Base-by-base conservation (phyloP, 2,113 vertebrate genomes). In the Paradoxurus hermaphroditus region DNA sequence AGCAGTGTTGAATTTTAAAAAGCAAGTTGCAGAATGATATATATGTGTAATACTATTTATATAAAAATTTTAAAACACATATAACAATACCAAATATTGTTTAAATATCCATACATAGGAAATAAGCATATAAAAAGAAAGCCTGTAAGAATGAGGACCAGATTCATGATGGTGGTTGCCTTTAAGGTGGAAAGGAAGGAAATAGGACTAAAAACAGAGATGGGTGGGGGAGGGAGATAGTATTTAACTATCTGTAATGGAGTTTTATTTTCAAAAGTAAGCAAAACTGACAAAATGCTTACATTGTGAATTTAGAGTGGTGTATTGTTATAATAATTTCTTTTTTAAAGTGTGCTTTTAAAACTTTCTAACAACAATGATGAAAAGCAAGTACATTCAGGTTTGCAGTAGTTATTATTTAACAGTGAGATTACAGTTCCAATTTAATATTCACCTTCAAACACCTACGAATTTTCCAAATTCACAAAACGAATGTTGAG, bases 1-100 rank as follows among this genome's bases (percentile, higher is more conserved):
- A 92, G 86, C n/a, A 95, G 29, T 82, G 23, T 79, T 87, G 65
- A 94, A 73, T 94, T 93, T 87, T 91, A 44, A 91, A 92, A 96
- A 93, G 27, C 23, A 96, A 87, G 21, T 88, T 90, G n/a, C 39
- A 84, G 63, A 90, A 68, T 79, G 44, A 34, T 78, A 44, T 63
- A 31, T 73, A 83, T 67, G 2, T 95, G 34, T 83, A 70, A 19
- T 51, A 62, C 51, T 67, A 68, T 83, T 97, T 88, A 83, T 87
- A 19, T 96, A 67, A 87, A 86, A 94, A 82, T 39, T 95, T 65
- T 53, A 62, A 90, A 86, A 97, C 31, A 67, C 7, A 39, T 36
- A 13, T 49, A 75, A 44, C 31, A 87, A 44, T 75, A 36, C n/a
- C 68, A 97, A 51, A 62, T 91, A 70, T 70, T 82, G 2, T 73